Percentiles rank a stretch among this genome's conserved stretches.
phyloP scores from a whole-genome alignment of 1,140 invertebrate genomes.

The Drosophila albomicans region DNA sequence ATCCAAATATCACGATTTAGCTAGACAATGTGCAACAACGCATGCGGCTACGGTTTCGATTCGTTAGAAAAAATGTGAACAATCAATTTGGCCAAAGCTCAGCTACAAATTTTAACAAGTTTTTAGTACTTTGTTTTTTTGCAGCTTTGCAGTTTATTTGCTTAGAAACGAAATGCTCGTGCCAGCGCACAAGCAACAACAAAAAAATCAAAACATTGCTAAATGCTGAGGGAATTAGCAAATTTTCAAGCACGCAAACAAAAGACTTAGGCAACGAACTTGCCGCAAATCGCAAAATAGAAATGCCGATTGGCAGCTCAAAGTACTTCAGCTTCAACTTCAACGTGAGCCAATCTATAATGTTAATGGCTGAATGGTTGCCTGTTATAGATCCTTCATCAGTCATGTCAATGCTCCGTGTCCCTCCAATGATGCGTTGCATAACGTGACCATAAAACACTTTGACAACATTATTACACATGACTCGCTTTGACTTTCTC shows the following conservation, averaged over 20 bases:
- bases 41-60: conserved; percentile 56
- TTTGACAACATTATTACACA: conserved; percentile 76
- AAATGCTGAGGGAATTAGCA: conserved; percentile 68
- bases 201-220: conserved; percentile 31
- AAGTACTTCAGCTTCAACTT: conserved; percentile 2
- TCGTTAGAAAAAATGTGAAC: conserved; percentile 76
- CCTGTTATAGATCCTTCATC: conserved; percentile 26
- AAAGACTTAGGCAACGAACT: conserved; percentile 59
- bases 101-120: conserved; percentile 78
- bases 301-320: conserved; percentile 6
- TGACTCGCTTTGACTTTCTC: conserved; percentile 70
- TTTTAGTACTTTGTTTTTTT: conserved; percentile 40
- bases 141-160: neutral
- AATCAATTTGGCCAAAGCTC: conserved; percentile 76
- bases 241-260: conserved; percentile 62
- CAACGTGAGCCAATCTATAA: neutral
- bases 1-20: conserved; percentile 64
- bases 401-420: neutral
- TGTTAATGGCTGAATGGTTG: neutral
- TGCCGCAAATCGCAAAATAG: conserved; percentile 11
- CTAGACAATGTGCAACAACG: conserved; percentile 57
- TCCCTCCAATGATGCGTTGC: conserved; percentile 42
- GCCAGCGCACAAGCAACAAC: conserved; percentile 15
- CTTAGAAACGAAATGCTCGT: conserved; percentile 38
- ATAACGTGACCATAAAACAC: conserved; percentile 76